Evolutionary conservation across 2,113 vertebrate genomes (phyloP), one percentile per base, ranked within the genome.

Genomic region (Copsychus sechellarum): DNA sequence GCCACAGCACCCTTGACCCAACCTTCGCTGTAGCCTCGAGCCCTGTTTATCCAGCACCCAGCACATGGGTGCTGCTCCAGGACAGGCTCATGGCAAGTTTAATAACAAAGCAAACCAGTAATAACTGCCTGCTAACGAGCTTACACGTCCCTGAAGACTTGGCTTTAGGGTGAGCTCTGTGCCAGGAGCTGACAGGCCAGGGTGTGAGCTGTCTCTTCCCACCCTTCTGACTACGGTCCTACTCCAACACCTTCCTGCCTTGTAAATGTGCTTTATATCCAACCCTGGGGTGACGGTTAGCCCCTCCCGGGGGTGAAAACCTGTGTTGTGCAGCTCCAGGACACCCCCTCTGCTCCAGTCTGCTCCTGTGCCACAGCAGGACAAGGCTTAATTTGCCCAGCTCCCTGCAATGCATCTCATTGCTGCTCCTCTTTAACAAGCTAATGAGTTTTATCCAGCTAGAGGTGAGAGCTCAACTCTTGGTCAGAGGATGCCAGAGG

Each of bases 91-190:
- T 12, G 8, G 42, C 33, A 9, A 48, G 64, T 89, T 93, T 77
- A 86, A 86, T 94, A 93, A 90, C 92, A 90, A 92, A 96, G 73
- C 77, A 91, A 89, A 81, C 57, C 77, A 65, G 86, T 64, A 71
- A 81, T 56, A 93, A 81, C 83, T 60, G 76, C 83, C 77, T 92
- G 38, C 57, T 28, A 58, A 76, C 2, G n/a, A 91, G 91, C 74
- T 88, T 92, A 64, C 1, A 2, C 67, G 70, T 60, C 85, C 50
- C 71, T 6, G 6, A 36, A 81, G 79, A 78, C 71, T 67, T 66
- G 14, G 4, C 67, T 96, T 81, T 62, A 45, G 71, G 66, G 67
- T 83, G 88, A 93, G 60, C 56, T 83, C 76, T 2, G 25, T 70
- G 79, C 43, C 85, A 93, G 71, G 22, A 86, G 92, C 29, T 82